Conservation (phyloP, 2,888 invertebrate species). For the Pyralis farinalis region DNA sequence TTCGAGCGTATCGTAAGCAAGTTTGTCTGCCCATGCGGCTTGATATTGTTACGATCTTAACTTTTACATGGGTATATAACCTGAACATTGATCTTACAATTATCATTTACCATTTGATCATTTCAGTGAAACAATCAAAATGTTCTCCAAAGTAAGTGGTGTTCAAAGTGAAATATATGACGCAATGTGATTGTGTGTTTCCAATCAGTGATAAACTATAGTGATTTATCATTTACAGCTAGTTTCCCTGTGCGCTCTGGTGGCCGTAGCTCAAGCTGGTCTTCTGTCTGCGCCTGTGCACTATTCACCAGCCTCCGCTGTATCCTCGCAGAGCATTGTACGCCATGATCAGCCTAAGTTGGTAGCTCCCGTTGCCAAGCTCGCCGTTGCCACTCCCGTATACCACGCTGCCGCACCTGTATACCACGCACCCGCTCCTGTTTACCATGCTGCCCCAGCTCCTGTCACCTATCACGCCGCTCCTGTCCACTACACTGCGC, state of each 20-base stretch:
- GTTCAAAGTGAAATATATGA: not conserved
- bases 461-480: slow-evolving; percentile 27
- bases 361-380: slow-evolving; percentile 24
- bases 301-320: slow-evolving; percentile 46
- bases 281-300: slow-evolving; percentile 51
- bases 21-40: slow-evolving; percentile 16
- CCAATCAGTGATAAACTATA: not conserved
- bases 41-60: slow-evolving; percentile 5
- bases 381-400: slow-evolving; percentile 27
- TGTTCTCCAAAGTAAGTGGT: slow-evolving; percentile 23
- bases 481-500: slow-evolving; percentile 19
- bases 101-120: slow-evolving; percentile 14
- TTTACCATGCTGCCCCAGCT: slow-evolving; percentile 24
- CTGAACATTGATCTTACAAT: not conserved
- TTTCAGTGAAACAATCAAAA: slow-evolving; percentile 11
- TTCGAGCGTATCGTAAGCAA: not conserved
- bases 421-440: slow-evolving; percentile 44
- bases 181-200: not conserved
- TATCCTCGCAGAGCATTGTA: slow-evolving; percentile 57
- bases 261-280: slow-evolving; percentile 38
- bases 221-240: slow-evolving; percentile 14
- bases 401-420: slow-evolving; percentile 30
- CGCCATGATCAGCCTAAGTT: slow-evolving; percentile 50
- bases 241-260: slow-evolving; percentile 24
- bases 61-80: slow-evolving; percentile 14